Evolutionary conservation across 2,888 invertebrate genomes (phyloP).

Genomic region (Stenodema calcarata): DNA sequence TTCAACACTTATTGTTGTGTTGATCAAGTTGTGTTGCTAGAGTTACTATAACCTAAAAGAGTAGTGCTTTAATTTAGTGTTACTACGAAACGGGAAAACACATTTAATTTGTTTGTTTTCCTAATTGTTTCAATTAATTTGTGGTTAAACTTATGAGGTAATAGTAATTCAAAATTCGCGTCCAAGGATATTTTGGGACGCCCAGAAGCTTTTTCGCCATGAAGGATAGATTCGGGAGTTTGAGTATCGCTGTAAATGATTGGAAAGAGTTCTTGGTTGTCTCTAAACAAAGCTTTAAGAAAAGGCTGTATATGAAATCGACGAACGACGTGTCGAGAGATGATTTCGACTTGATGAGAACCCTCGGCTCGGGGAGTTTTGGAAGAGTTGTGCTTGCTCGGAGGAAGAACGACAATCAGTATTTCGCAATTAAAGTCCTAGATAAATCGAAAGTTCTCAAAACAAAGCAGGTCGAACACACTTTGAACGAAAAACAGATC

Average conservation of each 20-base stretch:
- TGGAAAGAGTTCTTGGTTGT: constrained; percentile 41
- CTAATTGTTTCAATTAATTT: too few relatives aligned
- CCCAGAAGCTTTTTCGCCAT: neutral
- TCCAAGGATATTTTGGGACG: neutral
- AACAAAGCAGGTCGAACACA: constrained; percentile 46
- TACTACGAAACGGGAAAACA: too few relatives aligned
- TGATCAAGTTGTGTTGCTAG: too few relatives aligned
- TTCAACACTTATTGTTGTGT: too few relatives aligned
- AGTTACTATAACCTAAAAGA: too few relatives aligned
- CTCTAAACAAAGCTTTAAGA: constrained; percentile 33
- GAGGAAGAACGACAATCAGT: neutral
- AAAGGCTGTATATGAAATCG: neutral
- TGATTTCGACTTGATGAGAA: constrained; percentile 43
- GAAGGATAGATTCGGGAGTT: constrained; percentile 3
- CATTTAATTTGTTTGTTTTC: too few relatives aligned
- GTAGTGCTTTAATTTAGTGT: too few relatives aligned
- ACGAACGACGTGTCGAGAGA: neutral
- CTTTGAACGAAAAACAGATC: constrained; percentile 77
- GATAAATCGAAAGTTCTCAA: constrained; percentile 40
- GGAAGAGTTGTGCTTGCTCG: constrained; percentile 44
- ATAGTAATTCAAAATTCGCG: neutral
- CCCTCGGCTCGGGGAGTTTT: constrained; percentile 47
- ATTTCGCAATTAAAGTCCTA: constrained; percentile 48
- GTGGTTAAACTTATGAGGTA: too few relatives aligned
- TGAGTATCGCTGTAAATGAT: constrained; percentile 26